Conservation (phyloP, 2,888 invertebrate genomes). For the Notodonta ziczac region DNA sequence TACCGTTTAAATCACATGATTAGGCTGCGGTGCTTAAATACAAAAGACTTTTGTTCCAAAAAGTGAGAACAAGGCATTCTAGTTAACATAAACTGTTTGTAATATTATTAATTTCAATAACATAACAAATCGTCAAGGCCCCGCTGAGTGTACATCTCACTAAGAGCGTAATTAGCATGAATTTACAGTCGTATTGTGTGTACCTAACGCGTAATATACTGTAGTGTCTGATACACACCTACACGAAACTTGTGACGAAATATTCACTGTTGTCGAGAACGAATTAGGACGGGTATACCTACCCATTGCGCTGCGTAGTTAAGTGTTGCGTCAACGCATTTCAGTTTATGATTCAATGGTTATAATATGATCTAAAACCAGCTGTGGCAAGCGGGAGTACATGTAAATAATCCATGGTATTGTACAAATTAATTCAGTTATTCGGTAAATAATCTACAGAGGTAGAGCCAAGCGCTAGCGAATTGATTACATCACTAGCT, state of each 20-base stretch:
- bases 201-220: conserved; percentile 48
- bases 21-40: background rate
- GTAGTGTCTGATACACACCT: conserved; percentile 46
- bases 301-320: background rate
- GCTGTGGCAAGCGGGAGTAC: background rate
- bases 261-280: conserved; percentile 41
- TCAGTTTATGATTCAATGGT: conserved; percentile 24
- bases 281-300: conserved; percentile 25
- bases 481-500: too few species aligned
- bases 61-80: conserved; percentile 6
- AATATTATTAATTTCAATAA: conserved; percentile 6
- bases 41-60: conserved; percentile 5
- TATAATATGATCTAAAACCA: background rate
- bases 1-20: background rate
- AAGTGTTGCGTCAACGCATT: conserved; percentile 23
- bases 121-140: conserved; percentile 53
- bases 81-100: conserved; percentile 21
- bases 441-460: too few species aligned
- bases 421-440: too few species aligned
- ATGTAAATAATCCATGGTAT: background rate
- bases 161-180: conserved; percentile 61
- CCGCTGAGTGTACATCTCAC: conserved; percentile 38
- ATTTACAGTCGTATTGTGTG: conserved; percentile 56
- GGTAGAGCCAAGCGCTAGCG: too few species aligned
- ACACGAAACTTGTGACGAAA: conserved; percentile 53